phyloP scores from a whole-genome alignment of 2,888 invertebrate genomes.

The Melieria picta region DNA sequence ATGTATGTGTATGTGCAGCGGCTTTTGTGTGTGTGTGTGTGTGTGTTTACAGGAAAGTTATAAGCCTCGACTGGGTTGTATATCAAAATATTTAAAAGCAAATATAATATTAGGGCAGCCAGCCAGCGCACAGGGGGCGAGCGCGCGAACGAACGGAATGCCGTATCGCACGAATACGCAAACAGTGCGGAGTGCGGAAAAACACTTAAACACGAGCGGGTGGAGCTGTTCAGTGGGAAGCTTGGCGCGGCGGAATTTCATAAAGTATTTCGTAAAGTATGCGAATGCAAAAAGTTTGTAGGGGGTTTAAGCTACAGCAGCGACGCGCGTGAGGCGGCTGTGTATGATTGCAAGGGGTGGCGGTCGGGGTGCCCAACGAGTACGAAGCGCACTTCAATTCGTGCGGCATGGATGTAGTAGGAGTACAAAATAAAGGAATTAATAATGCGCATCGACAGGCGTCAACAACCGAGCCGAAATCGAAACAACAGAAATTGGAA shows the following conservation, averaged over 20 bases:
- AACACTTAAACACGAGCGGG: slow-evolving; percentile 54
- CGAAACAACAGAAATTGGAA: not conserved
- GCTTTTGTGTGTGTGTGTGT: slow-evolving; percentile 33
- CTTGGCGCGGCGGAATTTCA: not conserved
- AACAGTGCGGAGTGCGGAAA: slow-evolving; percentile 54
- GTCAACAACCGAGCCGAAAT: slow-evolving; percentile 21
- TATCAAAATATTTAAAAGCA: slow-evolving; percentile 64
- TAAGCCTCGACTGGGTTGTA: slow-evolving; percentile 55
- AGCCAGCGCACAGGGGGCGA: not conserved
- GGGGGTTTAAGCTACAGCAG: too few relatives aligned
- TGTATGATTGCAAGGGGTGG: not conserved
- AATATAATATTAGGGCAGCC: slow-evolving; percentile 52
- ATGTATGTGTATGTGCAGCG: slow-evolving; percentile 31
- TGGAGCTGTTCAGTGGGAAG: not conserved
- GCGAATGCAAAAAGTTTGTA: slow-evolving; percentile 15
- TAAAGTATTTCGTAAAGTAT: slow-evolving; percentile 23
- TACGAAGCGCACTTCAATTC: not conserved
- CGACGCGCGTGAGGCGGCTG: not conserved
- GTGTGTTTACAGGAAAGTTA: slow-evolving; percentile 45
- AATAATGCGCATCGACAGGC: slow-evolving; percentile 50
- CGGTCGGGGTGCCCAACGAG: not conserved
- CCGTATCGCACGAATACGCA: slow-evolving; percentile 26
- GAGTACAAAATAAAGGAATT: slow-evolving; percentile 54
- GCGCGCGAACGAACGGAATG: slow-evolving; percentile 11
- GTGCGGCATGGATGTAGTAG: not conserved